These are phyloP conservation scores for Diplodus puntazzo DNA, from an alignment of 2,797 vertebrate species.

Conservation along the genomic window DNA sequence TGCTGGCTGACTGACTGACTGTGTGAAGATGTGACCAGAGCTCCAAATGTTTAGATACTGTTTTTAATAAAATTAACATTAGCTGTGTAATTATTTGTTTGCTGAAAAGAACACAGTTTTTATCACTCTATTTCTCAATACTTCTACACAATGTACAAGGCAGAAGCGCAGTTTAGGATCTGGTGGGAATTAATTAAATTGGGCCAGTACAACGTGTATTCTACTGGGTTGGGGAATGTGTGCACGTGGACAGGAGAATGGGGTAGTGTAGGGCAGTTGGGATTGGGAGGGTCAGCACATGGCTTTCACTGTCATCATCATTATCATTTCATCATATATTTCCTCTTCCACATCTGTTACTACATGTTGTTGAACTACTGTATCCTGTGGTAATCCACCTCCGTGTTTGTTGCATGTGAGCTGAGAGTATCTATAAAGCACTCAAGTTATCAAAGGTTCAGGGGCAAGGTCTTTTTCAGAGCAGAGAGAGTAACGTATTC, in stretches of 20 bases:
- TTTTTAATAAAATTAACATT: slow-evolving; percentile 40
- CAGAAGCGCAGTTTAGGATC: not conserved
- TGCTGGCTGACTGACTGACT: slow-evolving; percentile 10
- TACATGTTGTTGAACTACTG: slow-evolving; percentile 11
- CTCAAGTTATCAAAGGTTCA: slow-evolving; percentile 41
- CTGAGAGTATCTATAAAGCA: slow-evolving; percentile 49
- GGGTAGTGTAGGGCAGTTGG: not conserved
- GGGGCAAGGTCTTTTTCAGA: slow-evolving; percentile 41
- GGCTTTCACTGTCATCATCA: not conserved
- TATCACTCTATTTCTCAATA: slow-evolving; percentile 3
- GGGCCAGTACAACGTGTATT: not conserved
- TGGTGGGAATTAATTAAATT: not conserved
- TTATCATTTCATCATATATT: not conserved
- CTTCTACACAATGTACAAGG: not conserved
- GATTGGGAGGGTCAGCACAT: not conserved
- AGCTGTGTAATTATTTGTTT: slow-evolving; percentile 23
- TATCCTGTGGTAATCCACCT: slow-evolving; percentile 3
- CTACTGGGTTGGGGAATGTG: not conserved
- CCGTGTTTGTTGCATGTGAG: slow-evolving; percentile 38
- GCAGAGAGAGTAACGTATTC: slow-evolving; percentile 62
- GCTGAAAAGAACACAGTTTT: slow-evolving; percentile 19
- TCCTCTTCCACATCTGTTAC: not conserved
- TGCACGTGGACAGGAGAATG: not conserved
- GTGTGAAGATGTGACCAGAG: slow-evolving; percentile 1
- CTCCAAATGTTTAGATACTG: slow-evolving; percentile 23